Evolutionary conservation across 2,888 invertebrate species (phyloP), one percentile per base, ranked within the genome.

Genomic region (Formica aserva): DNA sequence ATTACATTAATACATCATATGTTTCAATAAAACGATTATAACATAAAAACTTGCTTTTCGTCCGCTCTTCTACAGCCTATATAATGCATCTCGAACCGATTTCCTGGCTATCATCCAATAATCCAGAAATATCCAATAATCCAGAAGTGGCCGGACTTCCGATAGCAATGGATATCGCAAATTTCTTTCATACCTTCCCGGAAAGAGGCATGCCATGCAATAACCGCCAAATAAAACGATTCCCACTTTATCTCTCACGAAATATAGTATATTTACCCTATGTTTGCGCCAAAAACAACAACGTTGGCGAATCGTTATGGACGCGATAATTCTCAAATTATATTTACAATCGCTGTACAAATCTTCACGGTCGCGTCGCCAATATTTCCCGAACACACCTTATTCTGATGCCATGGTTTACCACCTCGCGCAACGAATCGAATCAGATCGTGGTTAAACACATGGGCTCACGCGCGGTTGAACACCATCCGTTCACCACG

Each of bases 61-160:
- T 67, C 18, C 29, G 3, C 13, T 15, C 6, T 52, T 69, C 48
- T 5, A 11, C 18, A 18, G 29, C n/a, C 18, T 32, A 6, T 69
- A 69, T 32, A 32, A 52, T n/a, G 52, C 32, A 32, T 52, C 52
- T 69, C 69, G n/a, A 52, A 22, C 52, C 48, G n/a, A 69, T 69
- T 48, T 69, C 13, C 52, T 69, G 69, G 69, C 52, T n/a, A 69
- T 69, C 52, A 69, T 52, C 32, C 69, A 69, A 69, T 69, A 69
- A 67, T 67, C 45, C 41, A 32, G 45, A 67, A 67, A 32, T 76
- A 63, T 48, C 8, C 45, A 32, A 65, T 65, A 76, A 38, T n/a
- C 13, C 26, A 38, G 11, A 41, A 71, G 57, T 69, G 26, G 3
- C 6, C 22, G 18, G 32, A 13, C 22, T 18, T 22, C 18, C n/a